These are phyloP conservation scores for Pammene fasciana DNA, from an alignment of 2,888 invertebrate species.

Conservation along the genomic window DNA sequence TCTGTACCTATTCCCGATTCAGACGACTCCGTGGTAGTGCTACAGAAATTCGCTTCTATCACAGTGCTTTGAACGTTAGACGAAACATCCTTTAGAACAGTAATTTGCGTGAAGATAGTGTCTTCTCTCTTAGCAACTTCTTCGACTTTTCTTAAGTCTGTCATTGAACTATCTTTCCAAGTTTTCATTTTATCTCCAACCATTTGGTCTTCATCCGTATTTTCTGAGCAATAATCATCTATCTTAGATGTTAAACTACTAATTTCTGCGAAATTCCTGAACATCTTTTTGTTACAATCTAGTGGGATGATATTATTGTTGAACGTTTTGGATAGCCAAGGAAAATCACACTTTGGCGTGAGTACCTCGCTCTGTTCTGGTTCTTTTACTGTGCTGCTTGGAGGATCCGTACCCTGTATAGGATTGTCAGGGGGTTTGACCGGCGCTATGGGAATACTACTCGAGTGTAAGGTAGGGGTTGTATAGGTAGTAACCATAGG, in stretches of 20 bases:
- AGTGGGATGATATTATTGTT: conserved; percentile 76
- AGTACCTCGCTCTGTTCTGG: conserved; percentile 61
- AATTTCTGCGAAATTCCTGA: conserved; percentile 76
- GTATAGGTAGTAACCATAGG: conserved; percentile 68
- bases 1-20: conserved; percentile 79
- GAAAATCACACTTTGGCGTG: conserved; percentile 74
- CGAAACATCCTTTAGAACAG: conserved; percentile 75
- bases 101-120: conserved; percentile 77
- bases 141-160: conserved; percentile 65
- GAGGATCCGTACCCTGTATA: conserved; percentile 77
- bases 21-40: conserved; percentile 71
- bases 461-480: conserved; percentile 69
- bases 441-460: conserved; percentile 77
- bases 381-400: conserved; percentile 77
- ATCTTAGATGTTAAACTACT: conserved; percentile 69
- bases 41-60: conserved; percentile 75
- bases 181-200: conserved; percentile 52
- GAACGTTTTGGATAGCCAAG: conserved; percentile 78
- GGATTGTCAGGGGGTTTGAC: conserved; percentile 79
- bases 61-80: conserved; percentile 75
- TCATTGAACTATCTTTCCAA: conserved; percentile 53
- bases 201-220: conserved; percentile 37
- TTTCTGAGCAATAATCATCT: conserved; percentile 47
- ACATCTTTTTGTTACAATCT: conserved; percentile 66
- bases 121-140: conserved; percentile 74